A percentile compares a stretch with the other conserved stretches of the same genome.
Evolutionary conservation across 2,797 vertebrate species (phyloP).

Genomic region (Philypnodon macrostomus): DNA sequence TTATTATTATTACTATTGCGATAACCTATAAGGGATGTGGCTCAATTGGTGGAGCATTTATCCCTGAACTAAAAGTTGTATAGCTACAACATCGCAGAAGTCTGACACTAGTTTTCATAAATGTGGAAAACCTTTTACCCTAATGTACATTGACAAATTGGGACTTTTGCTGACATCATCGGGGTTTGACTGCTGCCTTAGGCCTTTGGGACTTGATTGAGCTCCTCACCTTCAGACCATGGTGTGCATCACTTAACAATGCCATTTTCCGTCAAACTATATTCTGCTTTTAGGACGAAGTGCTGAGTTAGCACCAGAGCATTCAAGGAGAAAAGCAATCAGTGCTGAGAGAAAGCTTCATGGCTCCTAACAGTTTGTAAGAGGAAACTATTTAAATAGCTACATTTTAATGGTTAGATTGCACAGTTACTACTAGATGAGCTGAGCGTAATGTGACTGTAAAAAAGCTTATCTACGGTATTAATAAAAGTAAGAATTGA

Average conservation of each 20-base stretch:
- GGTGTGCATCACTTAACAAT: slow-evolving; percentile 17
- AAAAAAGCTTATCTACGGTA: too few species aligned
- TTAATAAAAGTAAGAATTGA: too few species aligned
- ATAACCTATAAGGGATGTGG: too few species aligned
- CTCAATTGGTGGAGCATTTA: not conserved
- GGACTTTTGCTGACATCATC: slow-evolving; percentile 16
- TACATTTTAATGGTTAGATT: not conserved
- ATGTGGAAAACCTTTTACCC: not conserved
- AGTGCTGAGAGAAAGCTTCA: slow-evolving; percentile 8
- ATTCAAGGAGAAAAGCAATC: slow-evolving; percentile 20
- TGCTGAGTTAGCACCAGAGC: slow-evolving; percentile 29
- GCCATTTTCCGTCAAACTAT: slow-evolving; percentile 36
- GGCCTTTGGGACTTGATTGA: slow-evolving; percentile 33
- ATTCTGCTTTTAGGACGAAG: slow-evolving; percentile 24
- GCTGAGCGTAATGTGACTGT: not conserved
- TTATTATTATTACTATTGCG: too few species aligned
- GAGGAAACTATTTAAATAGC: slow-evolving; percentile 3
- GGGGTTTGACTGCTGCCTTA: slow-evolving; percentile 17
- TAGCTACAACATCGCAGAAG: not conserved
- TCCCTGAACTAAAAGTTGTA: not conserved
- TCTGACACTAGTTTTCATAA: not conserved
- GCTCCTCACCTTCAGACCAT: slow-evolving; percentile 17
- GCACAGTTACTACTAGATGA: not conserved
- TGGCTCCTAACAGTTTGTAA: not conserved
- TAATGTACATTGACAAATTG: slow-evolving; percentile 1